Evolutionary conservation across 2,797 vertebrate species (phyloP).

Genomic region (Squalus acanthias): DNA sequence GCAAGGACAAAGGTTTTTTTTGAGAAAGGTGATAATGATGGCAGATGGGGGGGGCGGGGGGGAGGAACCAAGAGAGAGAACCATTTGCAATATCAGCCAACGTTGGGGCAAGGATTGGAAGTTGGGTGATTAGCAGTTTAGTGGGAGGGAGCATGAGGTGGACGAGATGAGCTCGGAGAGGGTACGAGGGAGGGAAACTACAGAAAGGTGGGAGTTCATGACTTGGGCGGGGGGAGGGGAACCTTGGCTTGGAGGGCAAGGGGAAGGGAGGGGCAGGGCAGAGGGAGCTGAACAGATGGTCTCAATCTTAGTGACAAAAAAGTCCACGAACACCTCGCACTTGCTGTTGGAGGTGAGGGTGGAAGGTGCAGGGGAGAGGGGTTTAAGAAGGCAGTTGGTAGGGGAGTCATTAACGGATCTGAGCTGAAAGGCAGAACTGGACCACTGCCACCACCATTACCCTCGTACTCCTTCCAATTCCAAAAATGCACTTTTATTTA

Average conservation of each 20-base stretch:
- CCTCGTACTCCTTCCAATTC: background rate
- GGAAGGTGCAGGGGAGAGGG: background rate
- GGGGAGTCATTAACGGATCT: background rate
- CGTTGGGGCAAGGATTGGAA: no score
- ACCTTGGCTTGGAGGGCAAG: no score
- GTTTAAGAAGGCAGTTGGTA: background rate
- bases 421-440: background rate
- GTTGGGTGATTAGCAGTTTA: no score
- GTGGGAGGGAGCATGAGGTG: background rate
- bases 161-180: background rate
- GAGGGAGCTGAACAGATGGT: background rate
- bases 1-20: no score
- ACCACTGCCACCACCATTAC: background rate
- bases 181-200: background rate
- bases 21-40: background rate
- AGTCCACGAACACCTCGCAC: no score
- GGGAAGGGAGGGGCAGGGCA: no score
- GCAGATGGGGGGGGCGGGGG: background rate
- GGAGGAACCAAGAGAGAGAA: no score
- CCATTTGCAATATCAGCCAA: no score
- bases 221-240: no score
- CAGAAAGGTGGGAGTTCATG: no score
- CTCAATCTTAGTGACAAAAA: no score
- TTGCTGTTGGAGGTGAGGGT: background rate
- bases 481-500: background rate